Base-by-base conservation (phyloP, 2,888 invertebrate species). In the Heliothis peltigera region DNA sequence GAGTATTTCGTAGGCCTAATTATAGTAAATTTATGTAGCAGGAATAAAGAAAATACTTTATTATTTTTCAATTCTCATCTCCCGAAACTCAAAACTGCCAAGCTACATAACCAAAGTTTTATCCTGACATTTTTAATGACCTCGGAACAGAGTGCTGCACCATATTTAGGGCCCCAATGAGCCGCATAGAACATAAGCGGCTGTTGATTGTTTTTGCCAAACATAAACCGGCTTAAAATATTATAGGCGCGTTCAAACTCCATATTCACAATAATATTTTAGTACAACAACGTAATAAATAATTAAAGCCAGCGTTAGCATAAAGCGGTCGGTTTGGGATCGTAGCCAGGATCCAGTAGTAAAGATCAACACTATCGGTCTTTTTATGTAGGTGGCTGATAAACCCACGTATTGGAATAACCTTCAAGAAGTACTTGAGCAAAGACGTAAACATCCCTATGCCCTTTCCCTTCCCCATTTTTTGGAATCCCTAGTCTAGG, bases 301-400 rank as follows among this genome's bases (percentile, higher is more conserved):
- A 63, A 71, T 71, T 71, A 76, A 71, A 71, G 71, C 77, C 71
- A 76, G 77, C 77, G 19, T 71, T 60, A 71, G 71, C 77, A n/a
- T 71, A 43, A 76, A 76, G 72, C 72, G 64, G 49, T 64, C 49
- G 44, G 49, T 47, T 4, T 43, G 17, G n/a, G 48, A 46, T 35
- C 56, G 71, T 70, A 76, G 71, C 71, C 76, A 76, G 76, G 71
- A 32, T 67, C 39, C n/a, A 25, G 25, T 25, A 25, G 25, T 25
- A 25, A 25, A 4, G 25, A 6, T 25, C 25, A 25, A n/a, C n/a
- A n/a, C n/a, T 25, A 4, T 25, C 6, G 25, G 25, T 25, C 25
- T 3, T 15, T 35, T 35, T 43, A 18, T 15, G 43, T 43, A 43
- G 43, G 42, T 15, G n/a, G 42, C 4, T 6, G 6, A 25, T 4